Conservation (phyloP, 2,797 vertebrate species). For the Typhlichthys eigenmanni region DNA sequence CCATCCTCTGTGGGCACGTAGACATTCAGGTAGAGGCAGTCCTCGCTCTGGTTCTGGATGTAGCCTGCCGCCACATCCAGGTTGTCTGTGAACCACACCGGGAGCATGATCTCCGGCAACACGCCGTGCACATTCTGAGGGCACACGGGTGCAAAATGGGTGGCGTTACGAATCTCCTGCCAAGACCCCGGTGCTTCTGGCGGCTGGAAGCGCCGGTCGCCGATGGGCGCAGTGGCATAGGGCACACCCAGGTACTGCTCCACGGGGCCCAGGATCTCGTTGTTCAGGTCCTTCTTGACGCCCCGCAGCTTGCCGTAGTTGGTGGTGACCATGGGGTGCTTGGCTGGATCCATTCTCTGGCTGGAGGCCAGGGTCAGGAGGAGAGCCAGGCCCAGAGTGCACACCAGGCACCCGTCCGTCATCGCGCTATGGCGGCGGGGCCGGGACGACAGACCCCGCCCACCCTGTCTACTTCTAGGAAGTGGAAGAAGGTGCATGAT, state of each 20-base stretch:
- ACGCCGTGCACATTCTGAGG: conserved; percentile 91
- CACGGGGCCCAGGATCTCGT: conserved; percentile 91
- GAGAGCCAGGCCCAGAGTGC: conserved; percentile 67
- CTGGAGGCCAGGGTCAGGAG: conserved; percentile 67
- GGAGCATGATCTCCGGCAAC: conserved; percentile 91
- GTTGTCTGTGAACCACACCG: conserved; percentile 94
- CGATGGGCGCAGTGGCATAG: conserved; percentile 88
- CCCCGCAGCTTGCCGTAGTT: conserved; percentile 90
- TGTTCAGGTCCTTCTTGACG: conserved; percentile 89
- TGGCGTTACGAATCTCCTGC: conserved; percentile 90
- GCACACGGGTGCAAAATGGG: conserved; percentile 90
- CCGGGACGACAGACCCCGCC: conserved; percentile 36
- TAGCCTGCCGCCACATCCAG: conserved; percentile 89
- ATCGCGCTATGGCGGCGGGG: conserved; percentile 42
- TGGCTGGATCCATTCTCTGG: conserved; percentile 78
- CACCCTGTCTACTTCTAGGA: conserved; percentile 41
- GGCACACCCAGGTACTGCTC: conserved; percentile 91
- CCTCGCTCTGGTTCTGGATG: conserved; percentile 93
- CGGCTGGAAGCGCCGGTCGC: conserved; percentile 88
- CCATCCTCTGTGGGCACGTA: conserved; percentile 93
- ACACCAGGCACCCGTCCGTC: conserved; percentile 64
- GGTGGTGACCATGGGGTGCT: conserved; percentile 86
- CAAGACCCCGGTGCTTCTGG: conserved; percentile 90
- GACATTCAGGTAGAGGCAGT: conserved; percentile 93
- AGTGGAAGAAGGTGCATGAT: conserved; percentile 57